Base-by-base conservation (phyloP, 2,888 invertebrate species). In the Chymomyza caudatula region DNA sequence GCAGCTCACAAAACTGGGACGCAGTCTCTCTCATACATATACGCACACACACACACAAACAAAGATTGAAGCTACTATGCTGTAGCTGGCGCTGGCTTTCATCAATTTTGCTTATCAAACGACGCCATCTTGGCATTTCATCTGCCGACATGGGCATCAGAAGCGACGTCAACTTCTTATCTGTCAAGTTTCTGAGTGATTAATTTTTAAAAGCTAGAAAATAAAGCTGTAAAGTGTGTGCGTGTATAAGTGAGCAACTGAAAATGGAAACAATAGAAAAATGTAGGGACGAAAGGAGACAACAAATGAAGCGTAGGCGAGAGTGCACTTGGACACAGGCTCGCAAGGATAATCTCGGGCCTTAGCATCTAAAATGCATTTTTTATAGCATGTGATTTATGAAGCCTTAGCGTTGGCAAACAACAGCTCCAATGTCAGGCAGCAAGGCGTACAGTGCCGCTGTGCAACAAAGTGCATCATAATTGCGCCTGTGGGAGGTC, bases 401-500 rank as follows among this genome's bases (percentile, higher is more conserved):
- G 63, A 25, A 49, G 58, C 52, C 42, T 8, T 6, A 58, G 57
- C n/a, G 13, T 8, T 4, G 37, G 57, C 20, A 13, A 25, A 52
- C 54, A 42, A 58, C 47, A 22, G 43, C 15, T 37, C 15, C 15
- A 58, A 49, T n/a, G 17, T 19, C 15, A 49, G 49, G 53, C 17
- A 17, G 25, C 25, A 23, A 29, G 17, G 13, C 49, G 29, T 25
- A 53, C 53, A 25, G 52, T 52, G 52, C 19, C 19, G 22, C 23
- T 22, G 25, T 53, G 15, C 22, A 20, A 22, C n/a, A 68, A 67
- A 60, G 63, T 73, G 65, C 63, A 25, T 15, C 73, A 73, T 77
- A 83, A 83, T 77, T 79, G 73, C 67, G 60, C 75, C 57, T 53
- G 53, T 44, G 76, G 66, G 76, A 71, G 72, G 85, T 74, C 71